Base-by-base conservation (phyloP, 1,140 invertebrate genomes). In the Nymphalis io region DNA sequence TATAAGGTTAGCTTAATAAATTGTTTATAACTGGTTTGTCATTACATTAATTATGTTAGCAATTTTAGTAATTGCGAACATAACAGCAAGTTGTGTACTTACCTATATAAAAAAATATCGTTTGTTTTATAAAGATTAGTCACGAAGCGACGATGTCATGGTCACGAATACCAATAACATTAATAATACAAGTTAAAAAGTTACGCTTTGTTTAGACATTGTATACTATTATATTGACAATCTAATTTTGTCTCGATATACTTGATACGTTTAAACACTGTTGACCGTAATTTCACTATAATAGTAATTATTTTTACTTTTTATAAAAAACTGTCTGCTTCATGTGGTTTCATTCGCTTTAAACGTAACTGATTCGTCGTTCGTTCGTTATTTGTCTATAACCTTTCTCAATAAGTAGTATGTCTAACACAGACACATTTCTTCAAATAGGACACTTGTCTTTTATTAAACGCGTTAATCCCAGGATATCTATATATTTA, bases 101-200 rank as follows among this genome's bases (percentile, higher is more conserved):
- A 42, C 53, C 46, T 48, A 57, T n/a, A 55, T 64, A 21, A 15
- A 57, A 58, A 57, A 63, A 65, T 53, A 39, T 33, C n/a, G 23
- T 44, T 18, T 64, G 53, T 33, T 65, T 63, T 58, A 58, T 65
- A 65, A 58, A 69, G 60, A 69, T 69, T 69, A 69, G 67, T 69
- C 60, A 69, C 60, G 60, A 57, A 38, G 51, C 66, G 33, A 27
- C 44, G 60, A n/a, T 27, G 59, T 55, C 62, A 57, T 46, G 48
- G 67, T 44, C 60, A 38, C 20, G 59, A 69, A 62, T 69, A 69
- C 53, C 62, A 69, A 62, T 69, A 42, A 39, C 27, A 44, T 62
- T 18, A 59, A 23, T 38, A 20, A 21, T 51, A 20, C 46, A n/a
- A 51, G 42, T 57, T 57, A 6, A 38, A 15, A 42, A 42, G 46